phyloP scores from a whole-genome alignment of 2,888 invertebrate genomes.

The Erebia ligea region DNA sequence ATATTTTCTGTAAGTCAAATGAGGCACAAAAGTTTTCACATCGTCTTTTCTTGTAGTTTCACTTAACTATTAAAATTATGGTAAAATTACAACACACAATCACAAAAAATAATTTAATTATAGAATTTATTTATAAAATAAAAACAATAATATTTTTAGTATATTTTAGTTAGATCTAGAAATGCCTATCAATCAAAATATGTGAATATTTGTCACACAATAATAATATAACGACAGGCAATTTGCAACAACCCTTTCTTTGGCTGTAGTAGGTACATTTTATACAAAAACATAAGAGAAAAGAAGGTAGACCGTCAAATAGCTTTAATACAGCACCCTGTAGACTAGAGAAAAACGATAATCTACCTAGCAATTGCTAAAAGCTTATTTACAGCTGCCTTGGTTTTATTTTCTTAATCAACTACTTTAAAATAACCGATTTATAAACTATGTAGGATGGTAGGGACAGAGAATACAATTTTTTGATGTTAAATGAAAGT shows the following conservation, averaged over 20 bases:
- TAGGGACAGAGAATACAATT: neutral
- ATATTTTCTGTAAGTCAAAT: conserved; percentile 14
- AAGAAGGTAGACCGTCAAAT: conserved; percentile 52
- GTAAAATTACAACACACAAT: conserved; percentile 20
- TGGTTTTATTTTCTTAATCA: neutral
- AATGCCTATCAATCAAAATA: conserved; percentile 26
- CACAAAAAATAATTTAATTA: conserved; percentile 19
- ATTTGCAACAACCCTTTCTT: conserved; percentile 55
- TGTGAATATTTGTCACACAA: conserved; percentile 27
- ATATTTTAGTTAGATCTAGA: conserved; percentile 27
- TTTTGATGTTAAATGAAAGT: neutral
- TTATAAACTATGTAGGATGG: neutral
- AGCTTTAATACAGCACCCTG: conserved; percentile 66
- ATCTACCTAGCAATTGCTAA: conserved; percentile 67
- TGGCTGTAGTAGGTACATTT: conserved; percentile 48
- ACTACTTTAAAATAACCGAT: neutral
- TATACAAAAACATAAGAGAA: conserved; percentile 35
- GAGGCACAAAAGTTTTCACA: conserved; percentile 31
- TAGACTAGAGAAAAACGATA: conserved; percentile 70
- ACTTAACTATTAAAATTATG: neutral
- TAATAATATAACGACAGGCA: conserved; percentile 27
- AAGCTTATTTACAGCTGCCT: conserved; percentile 68
- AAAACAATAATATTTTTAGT: conserved; percentile 10
- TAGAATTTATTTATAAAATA: conserved; percentile 26
- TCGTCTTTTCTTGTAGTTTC: neutral